Base-by-base conservation (phyloP, 2,113 vertebrate genomes). In the Forbesichthys agassizii region DNA sequence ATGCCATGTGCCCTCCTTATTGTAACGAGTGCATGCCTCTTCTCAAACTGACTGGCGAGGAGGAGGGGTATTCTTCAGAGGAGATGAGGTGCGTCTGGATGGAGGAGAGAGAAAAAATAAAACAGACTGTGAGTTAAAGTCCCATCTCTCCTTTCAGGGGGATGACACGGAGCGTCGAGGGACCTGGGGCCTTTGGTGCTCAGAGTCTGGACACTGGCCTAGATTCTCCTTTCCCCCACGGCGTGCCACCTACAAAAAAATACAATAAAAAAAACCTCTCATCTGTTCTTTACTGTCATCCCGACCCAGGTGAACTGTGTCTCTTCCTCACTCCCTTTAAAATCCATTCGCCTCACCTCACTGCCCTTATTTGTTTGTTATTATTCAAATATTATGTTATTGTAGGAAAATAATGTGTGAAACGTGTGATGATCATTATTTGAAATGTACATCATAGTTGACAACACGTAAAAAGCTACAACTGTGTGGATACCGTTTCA, bases 1-100 rank as follows among this genome's bases (percentile, higher is more conserved):
- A 89, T 86, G 90, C 90, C 90, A 92, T 84, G 87, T 91, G 91
- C 89, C 90, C 91, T 92, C 91, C 88, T 92, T 92, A 89, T 90
- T 88, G 88, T 91, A 92, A 92, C 89, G 86, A 92, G 89, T 75
- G 88, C 89, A 90, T 91, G 89, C 83, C 89, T 90, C 85, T 86
- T 84, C 89, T 91, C 90, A 90, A 91, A 90, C 88, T 88, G 91
- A 90, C 88, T 90, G 87, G 81, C 85, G 87, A 87, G 81, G 77
- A 79, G 78, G 82, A 70, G 80, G 82, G 76, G 71, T 86, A 83
- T 90, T 91, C 88, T 90, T 91, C 85, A 87, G 88, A 91, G 86
- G 84, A 87, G 88, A 83, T 67, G 74, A 76, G 67, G 83, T 66
- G 87, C 66, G 87, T 85, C 71, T 88, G 84, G 77, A 42, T 85